A percentile compares a stretch with the other conserved stretches of the same genome.
phyloP scores from a whole-genome alignment of 2,888 invertebrate genomes.

The Pheosia gnoma region DNA sequence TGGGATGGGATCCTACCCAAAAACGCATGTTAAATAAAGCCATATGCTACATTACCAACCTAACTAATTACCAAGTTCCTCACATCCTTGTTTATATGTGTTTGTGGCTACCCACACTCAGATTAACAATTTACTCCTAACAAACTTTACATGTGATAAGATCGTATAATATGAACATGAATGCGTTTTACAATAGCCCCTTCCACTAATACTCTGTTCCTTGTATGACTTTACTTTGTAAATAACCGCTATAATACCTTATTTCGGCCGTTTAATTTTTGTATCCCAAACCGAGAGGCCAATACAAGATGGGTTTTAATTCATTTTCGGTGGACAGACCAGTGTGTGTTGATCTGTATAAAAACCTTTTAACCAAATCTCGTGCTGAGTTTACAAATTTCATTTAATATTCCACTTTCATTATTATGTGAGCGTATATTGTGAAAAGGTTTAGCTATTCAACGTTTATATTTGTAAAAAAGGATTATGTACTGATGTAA shows the following conservation, averaged over 20 bases:
- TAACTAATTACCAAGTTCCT: neutral
- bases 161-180: conserved; percentile 9
- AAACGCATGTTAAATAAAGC: too few relatives aligned
- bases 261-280: conserved; percentile 7
- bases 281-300: neutral
- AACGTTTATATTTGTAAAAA: neutral
- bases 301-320: neutral
- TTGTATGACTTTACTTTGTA: conserved; percentile 6
- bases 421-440: neutral
- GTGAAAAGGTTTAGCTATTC: neutral
- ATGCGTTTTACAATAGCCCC: conserved; percentile 1
- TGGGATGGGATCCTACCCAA: too few relatives aligned
- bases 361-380: conserved; percentile 1
- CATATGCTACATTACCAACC: neutral
- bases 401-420: neutral
- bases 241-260: conserved; percentile 7
- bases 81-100: neutral
- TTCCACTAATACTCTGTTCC: neutral
- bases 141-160: conserved; percentile 3
- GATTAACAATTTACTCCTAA: neutral
- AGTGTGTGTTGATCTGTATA: neutral
- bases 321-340: neutral
- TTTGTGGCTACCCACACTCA: neutral
- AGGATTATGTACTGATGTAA: neutral
- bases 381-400: neutral